phyloP scores from a whole-genome alignment of 2,888 invertebrate genomes.

The Ecliptopera silaceata region DNA sequence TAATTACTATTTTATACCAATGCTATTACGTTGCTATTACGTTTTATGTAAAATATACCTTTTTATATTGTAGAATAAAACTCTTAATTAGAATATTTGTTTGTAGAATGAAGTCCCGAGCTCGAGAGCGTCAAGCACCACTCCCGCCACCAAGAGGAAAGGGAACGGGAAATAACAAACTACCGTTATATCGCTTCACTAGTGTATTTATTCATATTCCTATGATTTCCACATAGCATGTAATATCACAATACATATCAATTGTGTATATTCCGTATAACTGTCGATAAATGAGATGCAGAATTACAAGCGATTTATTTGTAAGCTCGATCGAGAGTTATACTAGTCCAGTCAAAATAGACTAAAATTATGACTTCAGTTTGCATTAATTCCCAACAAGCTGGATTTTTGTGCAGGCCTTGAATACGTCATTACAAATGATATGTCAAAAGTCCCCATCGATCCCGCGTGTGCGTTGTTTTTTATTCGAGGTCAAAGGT shows the following conservation, averaged over 20 bases:
- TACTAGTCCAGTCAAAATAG: no score
- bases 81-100: not conserved
- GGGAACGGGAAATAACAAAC: conserved; percentile 80
- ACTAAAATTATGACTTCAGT: no score
- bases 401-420: no score
- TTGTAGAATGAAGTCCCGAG: conserved; percentile 60
- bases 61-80: no score
- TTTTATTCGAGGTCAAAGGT: no score
- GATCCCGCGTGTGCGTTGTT: no score
- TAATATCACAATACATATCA: conserved; percentile 82
- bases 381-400: no score
- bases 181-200: conserved; percentile 66
- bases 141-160: conserved; percentile 78
- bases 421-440: no score
- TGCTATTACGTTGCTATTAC: no score
- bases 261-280: conserved; percentile 46
- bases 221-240: conserved; percentile 77
- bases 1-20: no score
- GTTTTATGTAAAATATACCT: no score
- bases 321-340: conserved; percentile 50
- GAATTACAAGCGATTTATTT: conserved; percentile 8
- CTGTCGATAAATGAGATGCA: conserved; percentile 29
- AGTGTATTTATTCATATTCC: conserved; percentile 75
- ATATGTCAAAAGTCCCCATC: no score
- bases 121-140: conserved; percentile 69